Evolutionary conservation across 2,888 invertebrate genomes (phyloP).

Genomic region (Drosophila niveifrons): DNA sequence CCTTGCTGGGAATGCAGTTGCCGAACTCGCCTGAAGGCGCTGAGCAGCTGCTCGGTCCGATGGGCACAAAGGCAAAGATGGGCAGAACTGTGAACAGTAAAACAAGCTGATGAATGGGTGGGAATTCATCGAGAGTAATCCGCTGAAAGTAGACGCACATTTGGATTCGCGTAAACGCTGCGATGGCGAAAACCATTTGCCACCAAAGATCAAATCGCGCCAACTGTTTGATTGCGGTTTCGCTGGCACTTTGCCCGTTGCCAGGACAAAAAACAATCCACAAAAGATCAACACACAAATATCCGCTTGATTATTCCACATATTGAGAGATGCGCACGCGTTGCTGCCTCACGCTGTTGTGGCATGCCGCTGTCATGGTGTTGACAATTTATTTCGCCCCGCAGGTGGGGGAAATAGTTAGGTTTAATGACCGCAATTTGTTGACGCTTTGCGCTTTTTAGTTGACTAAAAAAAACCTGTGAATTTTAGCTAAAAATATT

Average conservation of each 20-base stretch:
- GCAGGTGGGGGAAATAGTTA: conserved; percentile 59
- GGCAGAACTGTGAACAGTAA: conserved; percentile 88
- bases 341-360: conserved; percentile 55
- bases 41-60: conserved; percentile 91
- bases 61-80: conserved; percentile 92
- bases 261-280: conserved; percentile 43
- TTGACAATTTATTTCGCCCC: conserved; percentile 73
- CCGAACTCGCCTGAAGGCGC: conserved; percentile 93
- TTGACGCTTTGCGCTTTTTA: conserved; percentile 67
- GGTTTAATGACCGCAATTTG: conserved; percentile 83
- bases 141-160: conserved; percentile 68
- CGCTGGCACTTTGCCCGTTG: conserved; percentile 48
- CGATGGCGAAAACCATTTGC: conserved; percentile 71
- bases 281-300: conserved; percentile 6
- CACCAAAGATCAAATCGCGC: conserved; percentile 83
- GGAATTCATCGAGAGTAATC: neutral
- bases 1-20: conserved; percentile 90
- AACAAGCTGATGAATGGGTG: conserved; percentile 4
- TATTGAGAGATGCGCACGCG: conserved; percentile 48
- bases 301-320: conserved; percentile 19
- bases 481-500: conserved; percentile 64
- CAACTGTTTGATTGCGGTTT: conserved; percentile 68
- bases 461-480: conserved; percentile 36
- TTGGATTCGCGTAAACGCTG: conserved; percentile 74
- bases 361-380: conserved; percentile 57